These are phyloP conservation scores for Anoplolepis gracilipes DNA, from an alignment of 1,140 invertebrate genomes.

Conservation along the genomic window DNA sequence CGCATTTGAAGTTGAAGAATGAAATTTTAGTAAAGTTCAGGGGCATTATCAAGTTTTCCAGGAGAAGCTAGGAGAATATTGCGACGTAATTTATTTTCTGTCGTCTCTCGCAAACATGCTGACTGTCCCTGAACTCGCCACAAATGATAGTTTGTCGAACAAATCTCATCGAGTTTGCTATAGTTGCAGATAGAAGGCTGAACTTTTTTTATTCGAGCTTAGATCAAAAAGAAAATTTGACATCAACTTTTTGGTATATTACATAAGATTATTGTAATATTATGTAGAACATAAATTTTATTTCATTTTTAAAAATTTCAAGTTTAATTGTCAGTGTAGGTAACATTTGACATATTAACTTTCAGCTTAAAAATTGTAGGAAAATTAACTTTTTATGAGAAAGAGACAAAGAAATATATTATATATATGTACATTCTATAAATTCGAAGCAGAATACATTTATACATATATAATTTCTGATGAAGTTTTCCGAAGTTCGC, in stretches of 20 bases:
- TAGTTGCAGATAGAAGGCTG: neutral
- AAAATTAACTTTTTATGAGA: too few species aligned
- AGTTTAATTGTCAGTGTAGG: neutral
- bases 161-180: neutral
- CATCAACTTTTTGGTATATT: neutral
- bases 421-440: neutral
- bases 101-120: slow-evolving; percentile 11
- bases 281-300: neutral
- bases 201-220: neutral
- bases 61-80: neutral
- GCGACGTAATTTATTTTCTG: slow-evolving; percentile 23
- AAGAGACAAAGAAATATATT: neutral
- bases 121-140: neutral
- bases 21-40: slow-evolving; percentile 6
- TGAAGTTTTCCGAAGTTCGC: neutral
- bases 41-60: neutral
- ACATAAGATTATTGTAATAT: neutral
- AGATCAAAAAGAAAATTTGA: neutral
- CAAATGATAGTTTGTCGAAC: slow-evolving; percentile 23
- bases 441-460: neutral
- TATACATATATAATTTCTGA: neutral
- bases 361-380: neutral
- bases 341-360: neutral
- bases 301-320: neutral
- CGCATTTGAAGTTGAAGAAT: neutral